These are phyloP conservation scores for Mastigias papua DNA, from an alignment of 30 jellyfish, hydroid and myxozoan genomes.

Conservation along the genomic window DNA sequence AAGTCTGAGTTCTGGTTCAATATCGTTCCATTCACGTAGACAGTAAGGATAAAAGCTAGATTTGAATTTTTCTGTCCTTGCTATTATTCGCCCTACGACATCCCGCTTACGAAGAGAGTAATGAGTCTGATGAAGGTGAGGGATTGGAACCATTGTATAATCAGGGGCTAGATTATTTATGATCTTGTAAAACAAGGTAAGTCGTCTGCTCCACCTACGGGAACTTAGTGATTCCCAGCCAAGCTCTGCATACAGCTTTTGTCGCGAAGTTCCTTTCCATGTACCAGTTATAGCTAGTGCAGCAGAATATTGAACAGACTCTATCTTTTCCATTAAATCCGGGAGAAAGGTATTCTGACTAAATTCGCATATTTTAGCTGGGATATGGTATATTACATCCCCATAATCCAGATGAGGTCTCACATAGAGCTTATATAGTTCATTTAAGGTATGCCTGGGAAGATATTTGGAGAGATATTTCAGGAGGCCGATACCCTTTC, in stretches of 20 bases:
- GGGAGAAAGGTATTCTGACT: conserved; percentile 39
- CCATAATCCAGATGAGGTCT: conserved; percentile 78
- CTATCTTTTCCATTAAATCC: conserved; percentile 49
- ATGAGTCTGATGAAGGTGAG: conserved; percentile 56
- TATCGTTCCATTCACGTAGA: conserved; percentile 66
- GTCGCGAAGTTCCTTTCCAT: conserved; percentile 71
- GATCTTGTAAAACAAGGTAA: conserved; percentile 49
- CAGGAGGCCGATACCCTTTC: conserved; percentile 79
- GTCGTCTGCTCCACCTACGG: conserved; percentile 55
- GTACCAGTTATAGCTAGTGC: conserved; percentile 70
- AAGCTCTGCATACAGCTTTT: conserved; percentile 62
- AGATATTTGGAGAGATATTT: conserved; percentile 76
- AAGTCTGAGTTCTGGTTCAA: conserved; percentile 62
- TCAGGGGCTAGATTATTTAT: conserved; percentile 59
- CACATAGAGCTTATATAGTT: conserved; percentile 60
- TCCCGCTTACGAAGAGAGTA: conserved; percentile 67
- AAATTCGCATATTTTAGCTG: conserved; percentile 59
- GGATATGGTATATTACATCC: conserved; percentile 68
- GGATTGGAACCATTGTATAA: conserved; percentile 63
- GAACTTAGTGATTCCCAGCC: conserved; percentile 72
- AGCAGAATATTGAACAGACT: conserved; percentile 75
- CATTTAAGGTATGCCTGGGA: conserved; percentile 69
- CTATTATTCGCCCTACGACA: conserved; percentile 63
- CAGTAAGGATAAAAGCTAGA: conserved; percentile 72
- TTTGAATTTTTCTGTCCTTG: conserved; percentile 67